Evolutionary conservation across 35 echinoderm and acorn worm genomes (phyloP).

Genomic region (Apostichopus californicus): DNA sequence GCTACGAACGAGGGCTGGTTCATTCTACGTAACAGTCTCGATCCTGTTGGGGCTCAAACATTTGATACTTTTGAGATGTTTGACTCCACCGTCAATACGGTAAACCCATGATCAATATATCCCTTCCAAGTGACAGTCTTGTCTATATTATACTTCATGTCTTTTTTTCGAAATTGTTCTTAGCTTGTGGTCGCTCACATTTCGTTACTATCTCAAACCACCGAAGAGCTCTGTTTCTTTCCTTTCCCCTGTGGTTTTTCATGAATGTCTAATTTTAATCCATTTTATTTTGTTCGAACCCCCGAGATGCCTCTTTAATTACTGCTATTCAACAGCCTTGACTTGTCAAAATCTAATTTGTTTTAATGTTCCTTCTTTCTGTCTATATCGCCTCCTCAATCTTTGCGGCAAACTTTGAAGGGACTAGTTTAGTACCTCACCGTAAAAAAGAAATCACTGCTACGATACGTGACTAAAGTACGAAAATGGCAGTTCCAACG

Average conservation of each 20-base stretch:
- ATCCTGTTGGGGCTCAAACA: no score
- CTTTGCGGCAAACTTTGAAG: constrained; percentile 30
- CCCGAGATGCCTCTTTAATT: neutral
- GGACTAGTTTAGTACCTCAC: constrained; percentile 20
- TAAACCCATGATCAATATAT: no score
- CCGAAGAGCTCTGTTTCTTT: neutral
- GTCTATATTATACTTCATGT: neutral
- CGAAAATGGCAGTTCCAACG: no score
- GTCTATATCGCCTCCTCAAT: neutral
- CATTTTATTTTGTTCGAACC: neutral
- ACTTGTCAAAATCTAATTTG: constrained; percentile 19
- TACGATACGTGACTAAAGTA: no score
- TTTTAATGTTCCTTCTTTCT: constrained; percentile 2
- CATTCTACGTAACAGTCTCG: no score
- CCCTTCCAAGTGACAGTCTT: neutral
- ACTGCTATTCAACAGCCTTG: constrained; percentile 17
- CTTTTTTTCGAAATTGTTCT: neutral
- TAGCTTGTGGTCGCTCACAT: neutral
- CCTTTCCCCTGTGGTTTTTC: neutral
- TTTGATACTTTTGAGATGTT: no score
- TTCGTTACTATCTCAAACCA: neutral
- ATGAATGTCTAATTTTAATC: neutral
- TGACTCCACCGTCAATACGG: no score
- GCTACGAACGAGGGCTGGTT: no score
- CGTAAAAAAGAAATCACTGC: neutral